Percentiles rank a stretch among this genome's conserved stretches.
Evolutionary conservation across 2,797 vertebrate species (phyloP).

Genomic region (Anisognathus igniventris): DNA sequence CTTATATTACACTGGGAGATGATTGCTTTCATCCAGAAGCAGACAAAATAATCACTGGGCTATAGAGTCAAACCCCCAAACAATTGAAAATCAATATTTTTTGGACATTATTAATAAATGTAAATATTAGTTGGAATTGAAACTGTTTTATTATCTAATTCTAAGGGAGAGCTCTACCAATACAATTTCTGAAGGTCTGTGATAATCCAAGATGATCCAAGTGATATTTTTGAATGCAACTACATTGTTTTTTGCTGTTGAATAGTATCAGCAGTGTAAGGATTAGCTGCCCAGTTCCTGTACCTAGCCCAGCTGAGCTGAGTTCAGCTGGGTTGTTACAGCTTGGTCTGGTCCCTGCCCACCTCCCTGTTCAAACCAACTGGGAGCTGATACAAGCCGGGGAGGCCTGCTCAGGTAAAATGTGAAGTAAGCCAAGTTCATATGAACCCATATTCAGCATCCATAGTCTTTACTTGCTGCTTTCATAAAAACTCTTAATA

Average conservation of each 20-base stretch:
- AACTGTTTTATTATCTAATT: neutral
- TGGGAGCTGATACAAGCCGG: neutral
- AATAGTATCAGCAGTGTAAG: neutral
- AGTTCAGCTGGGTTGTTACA: neutral
- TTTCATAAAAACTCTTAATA: neutral
- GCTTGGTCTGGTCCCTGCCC: neutral
- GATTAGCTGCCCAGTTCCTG: fast-evolving
- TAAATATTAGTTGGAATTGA: neutral
- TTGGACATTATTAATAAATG: neutral
- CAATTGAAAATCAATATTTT: neutral
- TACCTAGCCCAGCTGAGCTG: neutral
- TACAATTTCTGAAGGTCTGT: neutral
- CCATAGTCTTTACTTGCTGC: neutral
- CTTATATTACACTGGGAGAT: neutral
- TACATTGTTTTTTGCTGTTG: neutral
- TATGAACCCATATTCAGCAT: neutral
- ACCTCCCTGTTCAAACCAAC: neutral
- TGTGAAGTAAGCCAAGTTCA: neutral
- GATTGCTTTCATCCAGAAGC: neutral
- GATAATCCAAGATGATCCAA: neutral
- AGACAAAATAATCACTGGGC: neutral
- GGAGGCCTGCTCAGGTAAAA: neutral
- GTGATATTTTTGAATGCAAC: neutral
- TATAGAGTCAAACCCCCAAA: neutral
- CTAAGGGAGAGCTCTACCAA: neutral